Evolutionary conservation across 53 echinoderm and acorn worm species (phyloP).

Genomic region (Holothuria scabra): DNA sequence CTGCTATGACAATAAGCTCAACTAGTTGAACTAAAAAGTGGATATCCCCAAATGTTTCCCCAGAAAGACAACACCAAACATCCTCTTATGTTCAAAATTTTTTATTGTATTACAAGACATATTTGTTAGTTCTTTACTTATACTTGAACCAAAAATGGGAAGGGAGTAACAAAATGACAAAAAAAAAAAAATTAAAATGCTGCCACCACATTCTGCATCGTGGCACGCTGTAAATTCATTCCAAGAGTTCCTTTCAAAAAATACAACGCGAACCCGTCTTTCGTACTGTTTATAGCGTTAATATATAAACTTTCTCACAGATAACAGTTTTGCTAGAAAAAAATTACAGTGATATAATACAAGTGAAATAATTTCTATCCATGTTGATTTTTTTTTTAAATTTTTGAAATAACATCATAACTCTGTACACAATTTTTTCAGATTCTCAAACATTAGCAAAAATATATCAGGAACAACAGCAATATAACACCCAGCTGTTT

Average conservation of each 20-base stretch:
- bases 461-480: constrained; percentile 31
- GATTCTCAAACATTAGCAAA: constrained; percentile 39
- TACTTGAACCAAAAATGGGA: constrained; percentile 5
- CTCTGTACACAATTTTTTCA: constrained; percentile 53
- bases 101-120: constrained; percentile 36
- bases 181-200: constrained; percentile 5
- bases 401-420: constrained; percentile 61
- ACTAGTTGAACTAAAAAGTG: too few species aligned
- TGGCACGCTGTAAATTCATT: not conserved
- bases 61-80: too few species aligned
- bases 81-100: not conserved
- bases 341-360: constrained; percentile 10
- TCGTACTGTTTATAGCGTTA: constrained; percentile 23
- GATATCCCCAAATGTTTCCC: too few species aligned
- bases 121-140: constrained; percentile 28
- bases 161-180: constrained; percentile 2
- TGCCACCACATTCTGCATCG: constrained; percentile 17
- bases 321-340: not conserved
- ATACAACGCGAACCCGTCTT: constrained; percentile 26
- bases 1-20: too few species aligned
- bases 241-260: constrained; percentile 8
- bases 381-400: constrained; percentile 42
- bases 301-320: constrained; percentile 32
- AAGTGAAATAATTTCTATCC: constrained; percentile 59
- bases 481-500: constrained; percentile 3